Evolutionary conservation across 2,113 vertebrate species (phyloP), one percentile per base, ranked within the genome.

Genomic region (Athene noctua): DNA sequence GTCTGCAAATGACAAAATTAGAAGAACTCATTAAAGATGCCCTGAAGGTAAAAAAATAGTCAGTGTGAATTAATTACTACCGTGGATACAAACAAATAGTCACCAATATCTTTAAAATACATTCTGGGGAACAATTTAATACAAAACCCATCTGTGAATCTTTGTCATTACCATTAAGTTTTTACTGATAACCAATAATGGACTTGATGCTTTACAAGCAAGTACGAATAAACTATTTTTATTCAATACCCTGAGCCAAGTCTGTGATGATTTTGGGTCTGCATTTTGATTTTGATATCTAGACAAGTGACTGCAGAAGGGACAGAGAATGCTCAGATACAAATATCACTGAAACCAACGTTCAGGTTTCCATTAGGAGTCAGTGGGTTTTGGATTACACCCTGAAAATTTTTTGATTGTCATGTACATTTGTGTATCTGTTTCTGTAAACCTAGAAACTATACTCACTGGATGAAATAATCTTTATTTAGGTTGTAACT

Each of bases 11-110:
- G 19, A 91, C 34, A 81, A 84, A 75, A 94, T 77, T 68, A 75
- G 62, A 87, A 59, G 30, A 77, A 68, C 26, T 95, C 89, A 70
- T 94, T 95, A 94, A 90, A 94, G 74, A 89, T 80, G 51, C 58
- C 89, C 71, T 44, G 42, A 79, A 92, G 88, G 59, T 58, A 49
- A 74, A 94, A 80, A 47, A 66, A 46, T 0, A 90, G 66, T 30
- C 18, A 68, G 14, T n/a, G 36, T 87, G 63, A 92, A 89, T 90
- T 90, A 90, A 92, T 90, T 95, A 73, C 30, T 77, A 54, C 30
- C 30, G 34, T 58, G n/a, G 49, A 65, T 58, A 90, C 18, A 94
- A 92, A 91, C 30, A 77, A 81, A 77, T 8, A 92, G 61, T 75
- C 66, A 73, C 22, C 55, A 66, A 9, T 75, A 75, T 38, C 10